A percentile compares a stretch with the other conserved stretches of the same genome.
Conservation (phyloP, 2,797 vertebrate species). For the Sebastes reedi region DNA sequence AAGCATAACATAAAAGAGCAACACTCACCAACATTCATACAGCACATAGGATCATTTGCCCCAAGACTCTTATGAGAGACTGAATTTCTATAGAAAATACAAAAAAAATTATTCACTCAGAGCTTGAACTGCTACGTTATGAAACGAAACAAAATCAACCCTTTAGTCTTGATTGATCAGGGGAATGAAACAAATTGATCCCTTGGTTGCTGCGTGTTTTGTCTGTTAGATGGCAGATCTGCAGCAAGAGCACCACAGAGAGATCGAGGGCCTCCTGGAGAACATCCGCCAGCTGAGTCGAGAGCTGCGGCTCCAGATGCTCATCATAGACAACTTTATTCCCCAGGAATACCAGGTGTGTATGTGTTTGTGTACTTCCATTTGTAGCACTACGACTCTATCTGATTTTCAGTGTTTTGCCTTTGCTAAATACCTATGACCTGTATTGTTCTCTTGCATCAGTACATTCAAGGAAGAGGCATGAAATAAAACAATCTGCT, state of each 20-base stretch:
- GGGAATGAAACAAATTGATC: background rate
- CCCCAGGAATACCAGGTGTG: slow-evolving; percentile 95
- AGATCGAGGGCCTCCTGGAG: slow-evolving; percentile 96
- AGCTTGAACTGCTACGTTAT: background rate
- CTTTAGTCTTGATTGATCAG: background rate
- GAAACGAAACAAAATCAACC: background rate
- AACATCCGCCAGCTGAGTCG: slow-evolving; percentile 98
- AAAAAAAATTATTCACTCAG: background rate
- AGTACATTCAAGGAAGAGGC: background rate
- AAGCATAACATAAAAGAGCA: slow-evolving; percentile 24
- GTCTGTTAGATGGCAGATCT: slow-evolving; percentile 93
- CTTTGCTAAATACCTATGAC: background rate
- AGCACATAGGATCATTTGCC: background rate
- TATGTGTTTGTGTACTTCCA: background rate
- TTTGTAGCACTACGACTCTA: background rate
- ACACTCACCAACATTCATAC: background rate
- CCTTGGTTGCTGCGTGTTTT: background rate
- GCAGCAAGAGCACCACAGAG: slow-evolving; percentile 96
- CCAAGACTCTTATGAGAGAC: background rate
- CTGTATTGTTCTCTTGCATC: background rate
- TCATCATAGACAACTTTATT: slow-evolving; percentile 98
- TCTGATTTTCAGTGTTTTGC: background rate
- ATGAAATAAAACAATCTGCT: background rate
- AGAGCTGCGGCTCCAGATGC: slow-evolving; percentile 96
- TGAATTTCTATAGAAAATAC: background rate